Conservation (phyloP, 2,113 vertebrate genomes). For the Centropus bengalensis region DNA sequence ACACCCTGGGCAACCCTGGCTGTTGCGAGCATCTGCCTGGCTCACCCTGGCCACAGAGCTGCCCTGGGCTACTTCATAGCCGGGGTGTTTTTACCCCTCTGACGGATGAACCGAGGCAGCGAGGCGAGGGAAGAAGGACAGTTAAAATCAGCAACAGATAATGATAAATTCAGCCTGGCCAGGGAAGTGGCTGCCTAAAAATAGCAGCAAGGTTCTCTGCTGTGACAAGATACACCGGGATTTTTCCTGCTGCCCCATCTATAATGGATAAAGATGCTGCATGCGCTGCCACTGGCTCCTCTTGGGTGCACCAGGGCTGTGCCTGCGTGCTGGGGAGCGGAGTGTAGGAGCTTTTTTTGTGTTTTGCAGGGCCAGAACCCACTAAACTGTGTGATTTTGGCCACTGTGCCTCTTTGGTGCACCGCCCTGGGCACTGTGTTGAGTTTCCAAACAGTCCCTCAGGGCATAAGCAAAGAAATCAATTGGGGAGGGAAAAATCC, state of each 20-base stretch:
- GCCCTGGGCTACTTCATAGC: background rate
- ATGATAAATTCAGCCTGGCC: background rate
- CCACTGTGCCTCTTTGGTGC: background rate
- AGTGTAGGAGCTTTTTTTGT: background rate
- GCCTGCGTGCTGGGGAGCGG: background rate
- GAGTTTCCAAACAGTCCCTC: background rate
- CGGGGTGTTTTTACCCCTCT: accelerated
- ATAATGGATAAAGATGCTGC: background rate
- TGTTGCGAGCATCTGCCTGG: background rate
- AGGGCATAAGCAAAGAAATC: background rate
- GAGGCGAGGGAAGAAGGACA: background rate
- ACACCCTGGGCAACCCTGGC: background rate
- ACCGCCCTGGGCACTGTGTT: too few relatives aligned
- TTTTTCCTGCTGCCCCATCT: background rate
- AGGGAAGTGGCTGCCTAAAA: background rate
- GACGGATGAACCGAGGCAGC: background rate
- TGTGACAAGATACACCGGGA: background rate
- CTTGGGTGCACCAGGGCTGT: background rate
- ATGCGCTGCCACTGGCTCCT: accelerated
- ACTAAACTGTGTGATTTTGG: background rate
- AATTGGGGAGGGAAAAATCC: background rate
- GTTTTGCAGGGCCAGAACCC: background rate
- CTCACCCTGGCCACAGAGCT: background rate
- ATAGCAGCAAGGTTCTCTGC: constrained; percentile 45
- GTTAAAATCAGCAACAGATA: background rate